These are phyloP conservation scores for Pachymerium ferrugineum DNA, from an alignment of 2,888 invertebrate species.

Conservation along the genomic window DNA sequence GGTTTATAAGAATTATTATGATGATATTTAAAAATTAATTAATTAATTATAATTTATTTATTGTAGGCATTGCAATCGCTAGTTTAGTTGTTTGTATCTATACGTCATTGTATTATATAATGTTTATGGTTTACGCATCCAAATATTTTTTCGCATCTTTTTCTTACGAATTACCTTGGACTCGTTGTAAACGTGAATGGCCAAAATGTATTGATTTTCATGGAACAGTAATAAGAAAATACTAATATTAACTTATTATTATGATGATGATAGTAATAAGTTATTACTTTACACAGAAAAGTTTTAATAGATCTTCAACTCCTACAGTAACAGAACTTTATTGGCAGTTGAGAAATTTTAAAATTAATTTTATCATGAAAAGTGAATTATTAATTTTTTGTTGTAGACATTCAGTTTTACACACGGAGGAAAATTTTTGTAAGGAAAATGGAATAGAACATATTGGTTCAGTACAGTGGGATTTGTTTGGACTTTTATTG, in stretches of 20 bases:
- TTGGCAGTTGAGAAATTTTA: not conserved
- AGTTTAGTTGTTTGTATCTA: not conserved
- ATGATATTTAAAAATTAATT: not conserved
- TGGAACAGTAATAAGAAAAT: too few relatives aligned
- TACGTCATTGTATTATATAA: not conserved
- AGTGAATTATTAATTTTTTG: too few relatives aligned
- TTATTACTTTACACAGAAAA: too few relatives aligned
- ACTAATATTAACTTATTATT: too few relatives aligned
- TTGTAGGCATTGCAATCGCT: not conserved
- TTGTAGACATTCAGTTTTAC: not conserved
- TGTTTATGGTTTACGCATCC: not conserved
- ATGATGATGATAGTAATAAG: too few relatives aligned
- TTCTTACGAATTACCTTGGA: not conserved
- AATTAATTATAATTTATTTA: not conserved
- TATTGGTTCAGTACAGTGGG: not conserved
- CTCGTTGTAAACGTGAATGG: not conserved
- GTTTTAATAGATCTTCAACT: too few relatives aligned
- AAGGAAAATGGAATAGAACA: not conserved
- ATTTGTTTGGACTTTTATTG: not conserved
- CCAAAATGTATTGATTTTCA: too few relatives aligned
- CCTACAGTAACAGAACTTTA: not conserved
- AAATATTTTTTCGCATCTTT: not conserved
- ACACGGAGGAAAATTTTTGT: not conserved
- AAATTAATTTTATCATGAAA: not conserved
- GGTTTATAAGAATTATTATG: not conserved